Conservation (phyloP, 2,888 invertebrate species). For the Drosophila neutralis region DNA sequence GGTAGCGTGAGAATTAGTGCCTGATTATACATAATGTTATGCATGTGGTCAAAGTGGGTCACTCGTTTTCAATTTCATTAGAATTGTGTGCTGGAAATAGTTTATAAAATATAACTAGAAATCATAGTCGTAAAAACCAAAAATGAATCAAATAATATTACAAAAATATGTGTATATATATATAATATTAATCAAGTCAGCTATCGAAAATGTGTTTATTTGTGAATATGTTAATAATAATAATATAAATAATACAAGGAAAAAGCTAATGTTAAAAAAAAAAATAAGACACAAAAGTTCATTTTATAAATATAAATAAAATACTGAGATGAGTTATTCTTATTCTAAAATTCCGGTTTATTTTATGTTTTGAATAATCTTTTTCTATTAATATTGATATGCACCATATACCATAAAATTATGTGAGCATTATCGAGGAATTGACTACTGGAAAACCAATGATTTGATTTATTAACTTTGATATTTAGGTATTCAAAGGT, state of each 20-base stretch:
- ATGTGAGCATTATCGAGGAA: background rate
- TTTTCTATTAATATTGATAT: background rate
- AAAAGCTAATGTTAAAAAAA: background rate
- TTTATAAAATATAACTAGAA: background rate
- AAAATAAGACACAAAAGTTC: no score
- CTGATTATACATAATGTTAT: background rate
- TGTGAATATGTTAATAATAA: background rate
- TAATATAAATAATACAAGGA: background rate
- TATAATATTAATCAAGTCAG: background rate
- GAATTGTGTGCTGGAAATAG: slow-evolving; percentile 25
- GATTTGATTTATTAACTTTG: slow-evolving; percentile 1
- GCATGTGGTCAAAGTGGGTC: slow-evolving; percentile 46
- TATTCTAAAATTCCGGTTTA: background rate
- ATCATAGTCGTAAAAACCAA: background rate
- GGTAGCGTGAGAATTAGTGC: slow-evolving; percentile 51
- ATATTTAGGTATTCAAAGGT: slow-evolving; percentile 14
- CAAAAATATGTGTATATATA: background rate
- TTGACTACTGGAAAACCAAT: background rate
- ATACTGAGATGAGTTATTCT: background rate
- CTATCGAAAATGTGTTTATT: background rate
- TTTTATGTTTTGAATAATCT: background rate
- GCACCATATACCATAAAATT: no score
- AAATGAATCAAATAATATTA: background rate
- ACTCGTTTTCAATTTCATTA: slow-evolving; percentile 35
- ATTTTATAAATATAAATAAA: background rate